Percentiles rank a stretch among this genome's conserved stretches.
These are phyloP conservation scores for Mamestra brassicae DNA, from an alignment of 2,888 invertebrate species.

Conservation along the genomic window DNA sequence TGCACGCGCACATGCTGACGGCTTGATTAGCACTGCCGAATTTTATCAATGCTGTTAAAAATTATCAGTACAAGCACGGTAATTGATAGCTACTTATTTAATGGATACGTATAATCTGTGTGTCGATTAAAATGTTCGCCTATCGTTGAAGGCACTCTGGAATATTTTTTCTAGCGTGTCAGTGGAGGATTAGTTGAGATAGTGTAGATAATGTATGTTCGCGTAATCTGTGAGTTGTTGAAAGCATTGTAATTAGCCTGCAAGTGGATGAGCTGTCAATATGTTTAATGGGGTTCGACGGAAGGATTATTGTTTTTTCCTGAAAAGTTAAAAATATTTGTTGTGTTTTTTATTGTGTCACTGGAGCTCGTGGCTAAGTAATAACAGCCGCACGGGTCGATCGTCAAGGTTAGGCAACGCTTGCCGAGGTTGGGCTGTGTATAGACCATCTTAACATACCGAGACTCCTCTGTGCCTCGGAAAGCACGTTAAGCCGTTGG, in stretches of 20 bases:
- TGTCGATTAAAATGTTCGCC: conserved; percentile 70
- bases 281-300: conserved; percentile 51
- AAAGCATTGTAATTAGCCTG: conserved; percentile 69
- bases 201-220: conserved; percentile 62
- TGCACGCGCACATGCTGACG: conserved; percentile 87
- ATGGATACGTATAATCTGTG: conserved; percentile 85
- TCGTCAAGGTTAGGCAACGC: no score
- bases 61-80: conserved; percentile 80
- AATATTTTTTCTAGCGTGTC: conserved; percentile 67
- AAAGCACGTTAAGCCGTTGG: no score
- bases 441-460: no score
- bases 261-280: conserved; percentile 60
- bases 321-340: background rate
- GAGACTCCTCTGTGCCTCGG: no score
- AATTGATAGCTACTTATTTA: conserved; percentile 90
- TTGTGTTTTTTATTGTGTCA: no score
- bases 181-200: conserved; percentile 64
- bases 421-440: no score
- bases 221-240: conserved; percentile 68
- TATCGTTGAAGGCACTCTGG: conserved; percentile 67
- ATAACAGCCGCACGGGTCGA: no score
- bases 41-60: conserved; percentile 78
- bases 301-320: conserved; percentile 43
- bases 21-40: conserved; percentile 83
- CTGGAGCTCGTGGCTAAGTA: no score